Conservation (phyloP, 1,140 invertebrate species). For the Platorchestia sp. region DNA sequence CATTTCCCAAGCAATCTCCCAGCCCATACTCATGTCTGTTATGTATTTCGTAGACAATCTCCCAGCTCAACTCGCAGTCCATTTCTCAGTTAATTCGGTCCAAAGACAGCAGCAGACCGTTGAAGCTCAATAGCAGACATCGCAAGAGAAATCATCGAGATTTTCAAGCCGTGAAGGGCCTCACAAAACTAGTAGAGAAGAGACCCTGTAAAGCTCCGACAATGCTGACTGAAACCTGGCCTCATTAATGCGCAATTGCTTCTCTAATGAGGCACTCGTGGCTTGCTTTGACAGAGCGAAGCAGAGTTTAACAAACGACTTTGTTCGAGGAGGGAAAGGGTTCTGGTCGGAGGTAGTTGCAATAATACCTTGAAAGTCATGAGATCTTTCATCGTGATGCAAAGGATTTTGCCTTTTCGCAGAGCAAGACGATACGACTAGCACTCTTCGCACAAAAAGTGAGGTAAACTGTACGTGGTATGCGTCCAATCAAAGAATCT, state of each 20-base stretch:
- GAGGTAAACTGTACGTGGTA: not conserved
- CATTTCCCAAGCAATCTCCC: not conserved
- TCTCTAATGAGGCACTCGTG: conserved; percentile 6
- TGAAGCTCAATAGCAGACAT: not conserved
- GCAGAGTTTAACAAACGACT: not conserved
- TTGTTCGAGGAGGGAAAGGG: not conserved
- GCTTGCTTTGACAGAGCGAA: not conserved
- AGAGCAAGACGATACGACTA: not conserved
- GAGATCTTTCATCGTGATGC: not conserved
- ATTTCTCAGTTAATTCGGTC: no score
- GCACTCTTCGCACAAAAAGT: not conserved
- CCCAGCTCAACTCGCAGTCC: not conserved
- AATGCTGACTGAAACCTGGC: not conserved
- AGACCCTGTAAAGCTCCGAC: not conserved
- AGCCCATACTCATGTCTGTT: no score
- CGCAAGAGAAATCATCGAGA: not conserved
- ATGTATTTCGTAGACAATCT: no score
- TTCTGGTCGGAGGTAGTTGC: not conserved
- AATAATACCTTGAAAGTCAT: not conserved
- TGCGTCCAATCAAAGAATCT: not conserved
- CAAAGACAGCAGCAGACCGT: not conserved
- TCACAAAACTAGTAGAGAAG: not conserved
- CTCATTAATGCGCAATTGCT: not conserved
- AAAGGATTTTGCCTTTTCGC: not conserved
- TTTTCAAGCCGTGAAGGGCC: not conserved